Base-by-base conservation (phyloP, 1,140 invertebrate species). In the Drosophila guanche region DNA sequence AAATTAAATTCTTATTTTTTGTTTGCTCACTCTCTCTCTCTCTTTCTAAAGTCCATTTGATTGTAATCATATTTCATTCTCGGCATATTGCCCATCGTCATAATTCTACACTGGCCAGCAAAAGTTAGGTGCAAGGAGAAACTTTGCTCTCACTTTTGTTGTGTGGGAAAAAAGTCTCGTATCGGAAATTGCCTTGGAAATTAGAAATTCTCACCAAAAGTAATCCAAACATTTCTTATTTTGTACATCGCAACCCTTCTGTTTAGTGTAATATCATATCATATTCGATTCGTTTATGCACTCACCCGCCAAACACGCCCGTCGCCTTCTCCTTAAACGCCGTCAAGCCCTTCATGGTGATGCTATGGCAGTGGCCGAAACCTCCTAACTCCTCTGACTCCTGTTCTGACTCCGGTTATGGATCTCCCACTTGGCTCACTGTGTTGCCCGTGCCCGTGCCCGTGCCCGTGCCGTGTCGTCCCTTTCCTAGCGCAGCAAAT, bases 311-410 rank as follows among this genome's bases (percentile, higher is more conserved):
- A 33, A 91, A 90, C 50, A 88, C 88, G 66, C 90, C 89, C 10
- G 85, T 61, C 56, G 90, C 90, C 69, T 90, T 91, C 70, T 91
- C 90, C 75, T 91, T 91, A 81, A 91, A 76, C 76, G 90, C 73
- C 70, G 81, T 80, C 80, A 91, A 89, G 66, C 89, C 89, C 89
- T 90, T 90, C 90, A 91, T 91, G 52, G 6, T 68, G 79, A 61
- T 75, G 76, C 67, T 76, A 59, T 33, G 47, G n/a, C 57, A 40
- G 10, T 81, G n/a, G 37, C 47, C 61, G 54, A 54, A 41, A 55
- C 51, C 46, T 61, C 46, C 37, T 53, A 55, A 22, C 14, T 50
- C 16, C 48, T 42, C 27, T 14, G 1, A 50, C 22, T 53, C 23
- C 29, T 10, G 29, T 33, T 33, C 33, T 33, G 41, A 46, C 61